Conservation (phyloP, 2,797 vertebrate genomes). For the Coranthus polyacanthus region DNA sequence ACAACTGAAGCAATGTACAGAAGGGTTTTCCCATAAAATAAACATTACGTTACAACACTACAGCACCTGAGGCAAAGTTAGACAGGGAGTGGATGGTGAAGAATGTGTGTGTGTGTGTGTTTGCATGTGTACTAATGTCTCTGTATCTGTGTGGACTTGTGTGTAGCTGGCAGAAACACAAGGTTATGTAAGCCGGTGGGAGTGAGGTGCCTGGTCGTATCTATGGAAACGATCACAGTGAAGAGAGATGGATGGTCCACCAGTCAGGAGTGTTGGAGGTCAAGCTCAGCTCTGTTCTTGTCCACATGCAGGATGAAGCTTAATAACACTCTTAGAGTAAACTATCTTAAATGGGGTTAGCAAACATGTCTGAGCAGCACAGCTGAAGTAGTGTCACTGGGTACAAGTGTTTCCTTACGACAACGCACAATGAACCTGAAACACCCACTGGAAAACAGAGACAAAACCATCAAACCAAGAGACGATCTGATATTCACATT, state of each 20-base stretch:
- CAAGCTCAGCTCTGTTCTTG: conserved; percentile 29
- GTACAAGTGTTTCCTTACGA: conserved; percentile 8
- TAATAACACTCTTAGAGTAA: not conserved
- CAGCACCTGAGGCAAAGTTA: conserved; percentile 43
- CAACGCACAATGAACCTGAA: not conserved
- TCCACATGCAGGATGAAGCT: not conserved
- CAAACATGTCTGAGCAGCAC: too few species aligned
- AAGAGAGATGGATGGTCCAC: conserved; percentile 45
- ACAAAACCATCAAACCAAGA: not conserved
- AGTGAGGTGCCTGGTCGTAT: conserved; percentile 64
- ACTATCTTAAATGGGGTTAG: not conserved
- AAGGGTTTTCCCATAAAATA: conserved; percentile 14
- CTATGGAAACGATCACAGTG: conserved; percentile 69
- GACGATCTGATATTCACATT: too few species aligned
- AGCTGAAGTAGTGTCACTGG: too few species aligned
- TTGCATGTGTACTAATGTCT: conserved; percentile 11
- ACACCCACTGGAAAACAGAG: not conserved
- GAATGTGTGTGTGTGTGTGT: conserved; percentile 42
- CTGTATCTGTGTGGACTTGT: conserved; percentile 32
- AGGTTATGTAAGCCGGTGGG: conserved; percentile 69
- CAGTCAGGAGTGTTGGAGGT: conserved; percentile 28
- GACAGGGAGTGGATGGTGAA: conserved; percentile 28
- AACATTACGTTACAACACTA: conserved; percentile 8
- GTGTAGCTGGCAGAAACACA: conserved; percentile 45
- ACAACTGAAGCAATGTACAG: not conserved